Percentiles rank a stretch among this genome's conserved stretches.
Evolutionary conservation across 1,140 invertebrate species (phyloP).

Genomic region (Thaumatotibia leucotreta): DNA sequence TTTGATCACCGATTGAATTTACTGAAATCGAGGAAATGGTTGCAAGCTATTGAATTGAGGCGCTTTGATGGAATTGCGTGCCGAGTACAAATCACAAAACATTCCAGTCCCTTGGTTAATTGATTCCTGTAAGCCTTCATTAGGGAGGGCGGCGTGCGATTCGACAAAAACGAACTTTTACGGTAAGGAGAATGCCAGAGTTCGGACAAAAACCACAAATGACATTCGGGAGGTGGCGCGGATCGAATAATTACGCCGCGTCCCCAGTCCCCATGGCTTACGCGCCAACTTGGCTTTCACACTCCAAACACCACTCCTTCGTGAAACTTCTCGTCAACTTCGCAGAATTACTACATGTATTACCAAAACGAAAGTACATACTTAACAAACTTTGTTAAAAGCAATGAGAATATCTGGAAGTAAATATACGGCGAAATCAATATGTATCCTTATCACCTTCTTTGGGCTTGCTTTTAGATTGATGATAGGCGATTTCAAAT

Average conservation of each 20-base stretch:
- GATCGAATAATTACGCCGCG: slow-evolving; percentile 54
- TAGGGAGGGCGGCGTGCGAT: slow-evolving; percentile 46
- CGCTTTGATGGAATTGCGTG: slow-evolving; percentile 55
- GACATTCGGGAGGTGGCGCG: slow-evolving; percentile 44
- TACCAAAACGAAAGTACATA: slow-evolving; percentile 47
- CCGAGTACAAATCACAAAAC: slow-evolving; percentile 59
- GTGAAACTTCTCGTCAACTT: slow-evolving; percentile 50
- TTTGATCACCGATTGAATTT: slow-evolving; percentile 32
- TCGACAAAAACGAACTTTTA: slow-evolving; percentile 61
- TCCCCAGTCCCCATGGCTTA: slow-evolving; percentile 23
- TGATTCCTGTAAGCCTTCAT: slow-evolving; percentile 69
- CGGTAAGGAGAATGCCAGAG: slow-evolving; percentile 42
- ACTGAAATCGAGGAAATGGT: slow-evolving; percentile 22
- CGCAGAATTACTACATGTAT: slow-evolving; percentile 51
- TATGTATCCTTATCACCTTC: neutral
- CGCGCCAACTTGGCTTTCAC: slow-evolving; percentile 49
- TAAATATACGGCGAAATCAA: neutral
- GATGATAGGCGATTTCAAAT: neutral
- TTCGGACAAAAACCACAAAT: slow-evolving; percentile 65
- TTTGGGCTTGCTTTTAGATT: neutral
- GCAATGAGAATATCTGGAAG: slow-evolving; percentile 33
- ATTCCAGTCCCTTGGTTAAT: slow-evolving; percentile 67
- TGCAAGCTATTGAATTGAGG: slow-evolving; percentile 41
- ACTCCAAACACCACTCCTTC: slow-evolving; percentile 39
- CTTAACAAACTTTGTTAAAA: slow-evolving; percentile 45